Evolutionary conservation across 1,140 invertebrate genomes (phyloP).

Genomic region (Nasonia longicornis): DNA sequence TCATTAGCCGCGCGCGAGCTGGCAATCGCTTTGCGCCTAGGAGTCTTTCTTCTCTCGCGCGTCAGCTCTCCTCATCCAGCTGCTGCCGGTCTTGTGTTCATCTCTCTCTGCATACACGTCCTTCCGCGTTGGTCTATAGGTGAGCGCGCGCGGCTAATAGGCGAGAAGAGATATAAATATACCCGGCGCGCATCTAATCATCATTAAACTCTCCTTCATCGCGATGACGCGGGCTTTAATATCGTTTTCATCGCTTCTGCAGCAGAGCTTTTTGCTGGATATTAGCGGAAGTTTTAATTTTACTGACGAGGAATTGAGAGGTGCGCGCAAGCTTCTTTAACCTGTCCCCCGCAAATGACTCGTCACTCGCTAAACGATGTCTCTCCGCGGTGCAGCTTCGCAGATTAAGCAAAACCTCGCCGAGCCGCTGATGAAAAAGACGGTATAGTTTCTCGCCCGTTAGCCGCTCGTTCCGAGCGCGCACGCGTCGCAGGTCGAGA

Average conservation of each 20-base stretch:
- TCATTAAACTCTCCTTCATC: constrained; percentile 45
- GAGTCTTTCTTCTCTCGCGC: neutral
- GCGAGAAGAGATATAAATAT: constrained; percentile 5
- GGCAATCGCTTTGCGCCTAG: constrained; percentile 26
- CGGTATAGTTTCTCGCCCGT: too few relatives aligned
- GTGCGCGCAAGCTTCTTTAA: neutral
- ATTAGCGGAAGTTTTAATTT: constrained; percentile 44
- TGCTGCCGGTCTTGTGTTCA: neutral
- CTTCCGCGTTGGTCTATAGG: constrained; percentile 10
- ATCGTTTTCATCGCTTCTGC: constrained; percentile 44
- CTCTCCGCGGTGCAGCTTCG: neutral
- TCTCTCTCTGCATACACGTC: neutral
- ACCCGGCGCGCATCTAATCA: constrained; percentile 33
- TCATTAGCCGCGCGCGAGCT: constrained; percentile 31
- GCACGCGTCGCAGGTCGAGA: neutral
- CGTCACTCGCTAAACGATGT: neutral
- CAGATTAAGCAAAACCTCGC: neutral
- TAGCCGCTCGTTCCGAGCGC: too few relatives aligned
- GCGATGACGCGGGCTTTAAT: constrained; percentile 46
- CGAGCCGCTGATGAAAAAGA: too few relatives aligned
- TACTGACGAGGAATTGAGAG: neutral
- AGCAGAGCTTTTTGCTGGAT: neutral
- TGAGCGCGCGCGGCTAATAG: neutral
- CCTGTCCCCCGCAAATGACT: neutral
- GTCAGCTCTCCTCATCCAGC: neutral